Evolutionary conservation across 2,888 invertebrate species (phyloP), one percentile per base, ranked within the genome.

Genomic region (Melipona bicolor): DNA sequence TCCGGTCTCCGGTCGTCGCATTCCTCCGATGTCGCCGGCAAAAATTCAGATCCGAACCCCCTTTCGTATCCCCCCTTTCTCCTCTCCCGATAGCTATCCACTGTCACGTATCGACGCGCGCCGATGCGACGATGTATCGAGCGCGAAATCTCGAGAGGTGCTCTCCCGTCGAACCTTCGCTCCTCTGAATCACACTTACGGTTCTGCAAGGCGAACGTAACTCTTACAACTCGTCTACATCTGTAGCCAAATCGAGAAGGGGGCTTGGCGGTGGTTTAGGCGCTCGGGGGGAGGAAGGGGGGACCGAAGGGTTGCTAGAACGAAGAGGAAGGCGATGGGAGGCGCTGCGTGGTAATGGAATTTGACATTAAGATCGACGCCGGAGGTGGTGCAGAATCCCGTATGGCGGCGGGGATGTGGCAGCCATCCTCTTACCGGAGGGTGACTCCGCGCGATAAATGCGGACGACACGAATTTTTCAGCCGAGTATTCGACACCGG

Each of bases 301-400:
- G 21, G 56, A 67, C 17, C 43, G 21, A 27, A 49, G 27, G 65
- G 27, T 43, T 65, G 43, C 36, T 19, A 56, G 21, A 21, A 50
- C 43, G n/a, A 11, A 4, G 19, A 4, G 36, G 36, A 52, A 24
- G 27, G 24, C 24, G 75, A 56, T 24, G 54, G 24, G 52, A 64
- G 43, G n/a, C 77, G 67, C 21, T 17, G 62, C 19, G 77, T 72
- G 86, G 90, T 91, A 91, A 91, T 91, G 90, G 91, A 91, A 91
- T 90, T 91, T 91, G 90, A 91, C 91, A 90, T 91, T 91, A 91
- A 90, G 90, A 90, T 90, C 91, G 90, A 91, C 89, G 81, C 71
- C 84, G 83, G 76, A 77, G 83, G 75, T 65, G 83, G 68, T 74
- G 67, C 32, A 61, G 75, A 64, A 76, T 72, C 69, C 52, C 27